Evolutionary conservation across 2,888 invertebrate species (phyloP).

Genomic region (Lasioglossum malachurum): DNA sequence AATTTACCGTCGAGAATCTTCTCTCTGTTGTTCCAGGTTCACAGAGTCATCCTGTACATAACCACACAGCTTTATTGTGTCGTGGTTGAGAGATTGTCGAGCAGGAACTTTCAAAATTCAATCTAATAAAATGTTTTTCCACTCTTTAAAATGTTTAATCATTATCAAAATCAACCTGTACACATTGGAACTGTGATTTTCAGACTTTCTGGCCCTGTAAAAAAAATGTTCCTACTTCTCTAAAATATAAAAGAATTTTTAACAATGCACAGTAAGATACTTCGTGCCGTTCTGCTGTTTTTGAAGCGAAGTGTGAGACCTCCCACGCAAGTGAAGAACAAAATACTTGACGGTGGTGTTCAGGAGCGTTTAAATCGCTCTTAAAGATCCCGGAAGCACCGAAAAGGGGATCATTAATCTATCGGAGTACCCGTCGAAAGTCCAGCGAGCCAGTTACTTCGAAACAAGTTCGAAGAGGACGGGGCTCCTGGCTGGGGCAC

Average conservation of each 20-base stretch:
- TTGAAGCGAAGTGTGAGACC: not conserved
- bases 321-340: not conserved
- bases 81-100: too few species aligned
- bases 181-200: too few species aligned
- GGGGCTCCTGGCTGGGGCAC: not conserved
- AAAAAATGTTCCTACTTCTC: too few species aligned
- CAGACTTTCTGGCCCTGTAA: too few species aligned
- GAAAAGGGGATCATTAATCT: constrained; percentile 37
- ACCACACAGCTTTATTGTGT: too few species aligned
- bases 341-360: constrained; percentile 1
- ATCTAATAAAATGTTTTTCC: not conserved
- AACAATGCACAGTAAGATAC: not conserved
- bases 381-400: constrained; percentile 1
- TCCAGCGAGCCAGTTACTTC: constrained; percentile 31
- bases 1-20: not conserved
- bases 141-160: too few species aligned
- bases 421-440: constrained; percentile 18
- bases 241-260: too few species aligned
- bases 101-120: not conserved
- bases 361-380: not conserved
- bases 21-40: not conserved
- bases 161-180: not conserved
- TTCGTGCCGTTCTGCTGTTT: not conserved
- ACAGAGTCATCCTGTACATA: not conserved
- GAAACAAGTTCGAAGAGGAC: constrained; percentile 18